These are phyloP conservation scores for Catocala nupta DNA, from an alignment of 2,888 invertebrate species.

Conservation along the genomic window DNA sequence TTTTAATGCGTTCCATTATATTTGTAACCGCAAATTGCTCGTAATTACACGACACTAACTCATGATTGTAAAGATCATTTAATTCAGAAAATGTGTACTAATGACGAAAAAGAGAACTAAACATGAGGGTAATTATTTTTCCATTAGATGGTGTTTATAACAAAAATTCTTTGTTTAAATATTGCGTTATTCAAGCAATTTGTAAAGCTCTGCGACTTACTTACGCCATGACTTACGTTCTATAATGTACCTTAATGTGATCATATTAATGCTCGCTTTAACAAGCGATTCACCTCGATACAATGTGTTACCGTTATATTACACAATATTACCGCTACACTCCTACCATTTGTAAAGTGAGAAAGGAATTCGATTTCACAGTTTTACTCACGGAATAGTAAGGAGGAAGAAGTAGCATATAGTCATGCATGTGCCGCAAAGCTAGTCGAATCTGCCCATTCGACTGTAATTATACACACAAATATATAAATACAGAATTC, in stretches of 20 bases:
- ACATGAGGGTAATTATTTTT: slow-evolving; percentile 30
- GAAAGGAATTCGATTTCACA: background rate
- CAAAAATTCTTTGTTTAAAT: slow-evolving; percentile 10
- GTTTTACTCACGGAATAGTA: no score
- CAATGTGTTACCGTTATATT: slow-evolving; percentile 6
- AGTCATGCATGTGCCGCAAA: no score
- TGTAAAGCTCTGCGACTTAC: slow-evolving; percentile 29
- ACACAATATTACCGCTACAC: slow-evolving; percentile 24
- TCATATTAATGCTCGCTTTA: slow-evolving; percentile 18
- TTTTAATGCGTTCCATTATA: no score
- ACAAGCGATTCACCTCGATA: slow-evolving; percentile 4
- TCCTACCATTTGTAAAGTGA: background rate
- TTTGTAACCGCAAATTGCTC: slow-evolving; percentile 29
- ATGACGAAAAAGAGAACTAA: slow-evolving; percentile 27
- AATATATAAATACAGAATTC: no score
- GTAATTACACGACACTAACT: slow-evolving; percentile 19
- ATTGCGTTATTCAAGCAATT: slow-evolving; percentile 21
- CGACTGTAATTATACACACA: no score
- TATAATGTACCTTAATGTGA: slow-evolving; percentile 43
- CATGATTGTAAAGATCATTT: no score
- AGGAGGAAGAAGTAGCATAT: no score
- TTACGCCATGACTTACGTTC: slow-evolving; percentile 34
- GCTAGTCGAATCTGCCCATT: no score
- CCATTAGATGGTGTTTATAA: slow-evolving; percentile 26
- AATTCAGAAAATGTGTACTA: slow-evolving; percentile 26